These are phyloP conservation scores for Melanerpes formicivorus DNA, from an alignment of 2,113 vertebrate species.

Conservation along the genomic window DNA sequence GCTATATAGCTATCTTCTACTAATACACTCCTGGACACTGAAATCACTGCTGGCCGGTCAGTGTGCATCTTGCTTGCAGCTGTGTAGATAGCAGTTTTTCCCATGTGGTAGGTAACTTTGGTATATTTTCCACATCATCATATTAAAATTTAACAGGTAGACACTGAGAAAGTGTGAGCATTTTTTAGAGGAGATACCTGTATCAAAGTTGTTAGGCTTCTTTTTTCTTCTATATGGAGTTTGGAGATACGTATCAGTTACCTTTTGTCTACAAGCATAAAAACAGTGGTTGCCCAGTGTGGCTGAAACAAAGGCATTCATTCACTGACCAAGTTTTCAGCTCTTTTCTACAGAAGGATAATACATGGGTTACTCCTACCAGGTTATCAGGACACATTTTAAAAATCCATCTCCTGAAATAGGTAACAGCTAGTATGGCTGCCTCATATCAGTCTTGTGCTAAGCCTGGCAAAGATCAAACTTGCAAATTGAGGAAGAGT, in stretches of 20 bases:
- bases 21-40: background rate
- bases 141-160: background rate
- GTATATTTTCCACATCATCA: background rate
- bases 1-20: background rate
- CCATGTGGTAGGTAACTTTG: background rate
- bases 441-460: background rate
- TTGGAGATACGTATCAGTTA: background rate
- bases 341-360: background rate
- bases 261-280: background rate
- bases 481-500: background rate
- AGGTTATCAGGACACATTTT: background rate
- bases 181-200: background rate
- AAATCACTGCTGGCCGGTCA: background rate
- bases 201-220: background rate
- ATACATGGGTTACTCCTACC: background rate
- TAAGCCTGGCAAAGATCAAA: background rate
- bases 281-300: background rate
- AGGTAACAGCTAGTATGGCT: conserved; percentile 16
- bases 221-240: background rate
- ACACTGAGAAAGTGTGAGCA: background rate
- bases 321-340: background rate
- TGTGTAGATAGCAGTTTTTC: background rate
- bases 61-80: background rate
- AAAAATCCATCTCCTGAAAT: background rate
- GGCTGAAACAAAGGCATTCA: background rate